Percentiles rank a stretch among this genome's conserved stretches.
Conservation (phyloP, 2,797 vertebrate genomes). For the Ptychobarbus kaznakovi region DNA sequence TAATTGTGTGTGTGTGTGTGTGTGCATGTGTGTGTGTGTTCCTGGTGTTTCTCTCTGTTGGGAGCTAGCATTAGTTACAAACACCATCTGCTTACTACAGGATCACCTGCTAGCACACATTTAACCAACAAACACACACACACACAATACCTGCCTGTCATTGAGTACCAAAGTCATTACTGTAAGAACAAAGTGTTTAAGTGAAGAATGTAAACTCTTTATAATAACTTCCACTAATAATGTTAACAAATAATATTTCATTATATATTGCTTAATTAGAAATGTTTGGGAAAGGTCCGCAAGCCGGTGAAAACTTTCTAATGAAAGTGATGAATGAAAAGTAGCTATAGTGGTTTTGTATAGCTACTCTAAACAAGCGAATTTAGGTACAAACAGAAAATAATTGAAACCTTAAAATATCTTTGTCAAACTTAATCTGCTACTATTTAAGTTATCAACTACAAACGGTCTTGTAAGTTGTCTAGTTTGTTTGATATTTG, state of each 20-base stretch:
- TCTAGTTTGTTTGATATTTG: neutral
- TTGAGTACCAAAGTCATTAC: conserved; percentile 28
- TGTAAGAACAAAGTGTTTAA: conserved; percentile 1
- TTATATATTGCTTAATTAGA: neutral
- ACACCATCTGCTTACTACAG: conserved; percentile 91
- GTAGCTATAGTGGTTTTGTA: too few species aligned
- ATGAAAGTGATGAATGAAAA: neutral
- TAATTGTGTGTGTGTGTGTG: conserved; percentile 61
- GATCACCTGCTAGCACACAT: conserved; percentile 85
- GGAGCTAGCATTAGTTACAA: conserved; percentile 81
- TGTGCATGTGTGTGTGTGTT: conserved; percentile 76
- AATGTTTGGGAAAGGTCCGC: too few species aligned
- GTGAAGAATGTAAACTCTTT: neutral
- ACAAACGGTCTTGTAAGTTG: neutral
- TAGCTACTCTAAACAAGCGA: neutral
- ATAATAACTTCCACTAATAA: neutral
- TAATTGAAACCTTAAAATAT: neutral
- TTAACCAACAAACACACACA: conserved; percentile 74
- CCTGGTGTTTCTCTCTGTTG: conserved; percentile 83
- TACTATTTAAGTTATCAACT: neutral
- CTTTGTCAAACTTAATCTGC: neutral
- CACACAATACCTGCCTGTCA: conserved; percentile 60
- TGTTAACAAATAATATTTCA: neutral
- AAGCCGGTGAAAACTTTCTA: neutral
- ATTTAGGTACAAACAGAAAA: neutral